Evolutionary conservation across 2,113 vertebrate genomes (phyloP).

Genomic region (Corynorhinus townsendii): DNA sequence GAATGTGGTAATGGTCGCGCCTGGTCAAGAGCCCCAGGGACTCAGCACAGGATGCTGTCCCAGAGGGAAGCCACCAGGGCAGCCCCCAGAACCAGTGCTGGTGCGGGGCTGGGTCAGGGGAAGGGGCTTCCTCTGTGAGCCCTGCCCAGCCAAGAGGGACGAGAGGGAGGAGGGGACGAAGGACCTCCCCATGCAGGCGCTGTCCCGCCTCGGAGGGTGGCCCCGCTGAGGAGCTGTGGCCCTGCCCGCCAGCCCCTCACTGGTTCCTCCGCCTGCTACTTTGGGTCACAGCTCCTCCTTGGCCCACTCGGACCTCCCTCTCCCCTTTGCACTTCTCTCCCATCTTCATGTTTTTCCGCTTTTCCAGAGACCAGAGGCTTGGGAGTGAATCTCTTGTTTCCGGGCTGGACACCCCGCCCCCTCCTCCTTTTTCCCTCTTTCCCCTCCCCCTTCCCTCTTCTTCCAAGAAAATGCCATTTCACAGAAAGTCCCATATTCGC

Average conservation of each 20-base stretch:
- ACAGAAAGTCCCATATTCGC: slow-evolving; percentile 50
- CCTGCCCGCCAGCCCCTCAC: no score
- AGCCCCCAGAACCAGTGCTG: no score
- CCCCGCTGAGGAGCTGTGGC: no score
- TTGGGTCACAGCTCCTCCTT: background rate
- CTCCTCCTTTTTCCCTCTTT: background rate
- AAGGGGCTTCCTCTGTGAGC: no score
- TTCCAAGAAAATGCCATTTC: slow-evolving; percentile 63
- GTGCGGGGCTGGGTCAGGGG: no score
- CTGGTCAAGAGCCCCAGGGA: background rate
- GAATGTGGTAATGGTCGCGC: background rate
- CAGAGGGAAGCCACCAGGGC: background rate
- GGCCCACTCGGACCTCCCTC: background rate
- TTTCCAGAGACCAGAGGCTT: background rate
- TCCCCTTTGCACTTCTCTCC: background rate
- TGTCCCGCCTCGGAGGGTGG: no score
- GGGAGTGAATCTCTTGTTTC: background rate
- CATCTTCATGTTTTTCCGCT: background rate
- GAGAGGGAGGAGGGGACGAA: no score
- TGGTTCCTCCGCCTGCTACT: background rate
- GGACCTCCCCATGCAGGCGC: no score
- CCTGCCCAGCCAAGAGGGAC: background rate
- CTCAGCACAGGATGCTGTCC: background rate
- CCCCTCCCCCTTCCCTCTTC: background rate
- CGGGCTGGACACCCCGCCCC: background rate